Conservation (phyloP, 37 sponge, comb jelly and placozoan genomes). For the Spongilla lacustris region DNA sequence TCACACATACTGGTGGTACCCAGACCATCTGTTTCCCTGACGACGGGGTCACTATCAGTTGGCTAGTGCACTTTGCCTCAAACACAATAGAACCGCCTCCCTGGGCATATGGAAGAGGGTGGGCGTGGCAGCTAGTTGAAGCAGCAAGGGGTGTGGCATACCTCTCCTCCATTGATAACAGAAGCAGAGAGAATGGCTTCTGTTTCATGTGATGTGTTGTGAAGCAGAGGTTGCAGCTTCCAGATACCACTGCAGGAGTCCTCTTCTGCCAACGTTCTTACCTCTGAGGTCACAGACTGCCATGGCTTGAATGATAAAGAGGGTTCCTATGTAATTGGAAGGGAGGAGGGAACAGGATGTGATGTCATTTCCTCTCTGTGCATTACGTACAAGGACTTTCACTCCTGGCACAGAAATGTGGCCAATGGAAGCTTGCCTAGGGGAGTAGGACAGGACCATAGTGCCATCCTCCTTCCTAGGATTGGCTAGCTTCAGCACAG, state of each 20-base stretch:
- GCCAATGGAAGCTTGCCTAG: background rate
- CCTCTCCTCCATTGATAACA: conserved; percentile 34
- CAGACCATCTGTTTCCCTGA: background rate
- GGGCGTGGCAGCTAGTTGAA: background rate
- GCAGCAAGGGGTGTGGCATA: background rate
- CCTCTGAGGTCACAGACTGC: background rate
- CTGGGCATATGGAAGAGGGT: background rate
- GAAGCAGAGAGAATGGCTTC: conserved; percentile 16
- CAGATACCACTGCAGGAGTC: conserved; percentile 4
- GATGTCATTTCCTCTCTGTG: background rate
- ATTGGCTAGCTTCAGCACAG: background rate
- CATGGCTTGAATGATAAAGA: background rate
- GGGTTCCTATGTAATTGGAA: background rate
- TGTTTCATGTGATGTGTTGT: background rate
- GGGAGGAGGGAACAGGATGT: background rate
- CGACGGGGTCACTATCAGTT: conserved; percentile 9
- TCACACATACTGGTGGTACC: conserved; percentile 28
- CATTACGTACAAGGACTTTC: background rate
- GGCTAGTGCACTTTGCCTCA: conserved; percentile 15
- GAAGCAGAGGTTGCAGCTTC: background rate
- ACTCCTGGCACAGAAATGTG: background rate
- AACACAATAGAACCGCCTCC: conserved; percentile 36
- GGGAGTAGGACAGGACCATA: background rate
- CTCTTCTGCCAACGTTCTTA: background rate
- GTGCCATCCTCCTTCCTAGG: background rate